Evolutionary conservation across 1,140 invertebrate species (phyloP).

Genomic region (Brachionus rotundiformis): DNA sequence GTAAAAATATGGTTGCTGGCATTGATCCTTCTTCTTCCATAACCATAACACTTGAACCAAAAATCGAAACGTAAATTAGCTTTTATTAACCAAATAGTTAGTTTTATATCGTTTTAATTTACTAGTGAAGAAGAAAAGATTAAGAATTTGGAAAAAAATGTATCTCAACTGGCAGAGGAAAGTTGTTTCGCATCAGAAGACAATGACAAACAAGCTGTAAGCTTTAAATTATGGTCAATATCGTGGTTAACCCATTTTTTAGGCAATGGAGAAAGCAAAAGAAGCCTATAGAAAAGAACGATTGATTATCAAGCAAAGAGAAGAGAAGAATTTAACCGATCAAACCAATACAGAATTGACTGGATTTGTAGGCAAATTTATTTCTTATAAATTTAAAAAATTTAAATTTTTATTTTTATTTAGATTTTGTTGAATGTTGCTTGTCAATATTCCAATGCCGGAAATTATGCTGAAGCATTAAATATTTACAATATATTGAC

Average conservation of each 20-base stretch:
- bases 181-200: constrained; percentile 72
- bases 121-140: constrained; percentile 80
- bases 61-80: constrained; percentile 66
- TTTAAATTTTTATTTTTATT: constrained; percentile 53
- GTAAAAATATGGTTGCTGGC: constrained; percentile 57
- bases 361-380: constrained; percentile 73
- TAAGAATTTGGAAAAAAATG: constrained; percentile 76
- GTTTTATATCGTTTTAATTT: constrained; percentile 50
- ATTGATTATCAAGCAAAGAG: constrained; percentile 81
- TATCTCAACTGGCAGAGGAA: constrained; percentile 80
- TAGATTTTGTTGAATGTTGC: constrained; percentile 90
- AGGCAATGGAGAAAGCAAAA: constrained; percentile 83
- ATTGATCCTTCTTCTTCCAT: constrained; percentile 71
- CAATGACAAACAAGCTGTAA: constrained; percentile 69
- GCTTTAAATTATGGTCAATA: background rate
- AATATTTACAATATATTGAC: constrained; percentile 82
- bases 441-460: constrained; percentile 86
- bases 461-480: constrained; percentile 90
- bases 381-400: constrained; percentile 52
- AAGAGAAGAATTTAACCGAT: constrained; percentile 82
- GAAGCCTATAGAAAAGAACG: constrained; percentile 88
- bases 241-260: background rate
- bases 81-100: constrained; percentile 76
- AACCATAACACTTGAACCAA: constrained; percentile 73
- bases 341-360: constrained; percentile 88